A percentile compares a stretch with the other conserved stretches of the same genome.
These are phyloP conservation scores for Quadriops clusia DNA, from an alignment of 2,888 invertebrate species.

Conservation along the genomic window DNA sequence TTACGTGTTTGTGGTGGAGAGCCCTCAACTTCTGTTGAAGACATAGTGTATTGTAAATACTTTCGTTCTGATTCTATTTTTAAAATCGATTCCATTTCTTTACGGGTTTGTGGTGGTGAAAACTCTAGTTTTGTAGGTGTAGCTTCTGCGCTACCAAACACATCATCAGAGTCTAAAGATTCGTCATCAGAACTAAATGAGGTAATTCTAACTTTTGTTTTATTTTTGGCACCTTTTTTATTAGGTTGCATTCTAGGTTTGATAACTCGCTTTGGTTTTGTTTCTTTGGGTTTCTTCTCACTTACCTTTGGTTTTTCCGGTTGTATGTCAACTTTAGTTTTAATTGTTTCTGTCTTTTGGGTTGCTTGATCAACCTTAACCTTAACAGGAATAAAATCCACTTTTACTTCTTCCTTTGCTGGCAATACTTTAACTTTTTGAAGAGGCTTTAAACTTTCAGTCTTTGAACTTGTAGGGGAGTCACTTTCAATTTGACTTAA, in stretches of 20 bases:
- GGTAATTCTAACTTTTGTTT: constrained; percentile 58
- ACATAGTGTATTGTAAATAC: constrained; percentile 46
- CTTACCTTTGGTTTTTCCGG: constrained; percentile 30
- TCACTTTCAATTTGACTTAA: constrained; percentile 66
- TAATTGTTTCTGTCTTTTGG: constrained; percentile 20
- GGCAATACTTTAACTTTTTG: constrained; percentile 19
- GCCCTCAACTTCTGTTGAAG: constrained; percentile 66
- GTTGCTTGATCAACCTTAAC: constrained; percentile 19
- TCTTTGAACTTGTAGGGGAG: constrained; percentile 62
- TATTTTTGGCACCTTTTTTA: constrained; percentile 48
- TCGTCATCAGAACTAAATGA: constrained; percentile 68
- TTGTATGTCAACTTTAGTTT: constrained; percentile 15
- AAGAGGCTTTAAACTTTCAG: constrained; percentile 48
- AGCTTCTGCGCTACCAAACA: constrained; percentile 64
- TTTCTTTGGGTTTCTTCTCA: constrained; percentile 34
- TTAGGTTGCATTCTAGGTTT: constrained; percentile 51
- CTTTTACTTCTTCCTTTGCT: constrained; percentile 23
- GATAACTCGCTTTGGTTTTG: constrained; percentile 47
- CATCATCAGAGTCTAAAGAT: constrained; percentile 65
- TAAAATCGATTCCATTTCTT: constrained; percentile 62
- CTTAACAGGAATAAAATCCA: constrained; percentile 14
- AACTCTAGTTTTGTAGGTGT: constrained; percentile 60
- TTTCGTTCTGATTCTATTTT: constrained; percentile 63
- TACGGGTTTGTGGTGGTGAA: constrained; percentile 63
- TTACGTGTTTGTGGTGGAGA: constrained; percentile 63